Evolutionary conservation across 2,797 vertebrate species (phyloP).

Genomic region (Micrastur ruficollis): DNA sequence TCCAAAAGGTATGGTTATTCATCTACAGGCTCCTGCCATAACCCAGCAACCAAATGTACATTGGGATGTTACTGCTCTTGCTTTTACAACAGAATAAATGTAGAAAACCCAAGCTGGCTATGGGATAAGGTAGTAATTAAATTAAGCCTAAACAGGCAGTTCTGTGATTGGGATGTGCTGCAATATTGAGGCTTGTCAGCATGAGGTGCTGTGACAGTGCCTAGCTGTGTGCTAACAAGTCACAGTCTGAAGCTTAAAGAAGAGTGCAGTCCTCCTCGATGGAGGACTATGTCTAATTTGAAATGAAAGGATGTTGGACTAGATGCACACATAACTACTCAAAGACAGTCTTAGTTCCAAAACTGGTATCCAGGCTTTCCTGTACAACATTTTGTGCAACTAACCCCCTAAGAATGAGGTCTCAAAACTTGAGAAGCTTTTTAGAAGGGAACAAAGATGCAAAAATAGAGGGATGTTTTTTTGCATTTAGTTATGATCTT

Average conservation of each 20-base stretch:
- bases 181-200: not conserved
- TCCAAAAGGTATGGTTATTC: not conserved
- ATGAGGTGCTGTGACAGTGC: not conserved
- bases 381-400: not conserved
- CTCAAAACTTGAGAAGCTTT: not conserved
- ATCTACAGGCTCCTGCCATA: not conserved
- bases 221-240: not conserved
- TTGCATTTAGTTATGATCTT: not conserved
- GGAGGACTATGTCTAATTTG: not conserved
- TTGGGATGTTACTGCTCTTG: not conserved
- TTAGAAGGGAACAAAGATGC: not conserved
- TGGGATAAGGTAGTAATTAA: not conserved
- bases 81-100: not conserved
- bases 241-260: not conserved
- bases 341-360: not conserved
- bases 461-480: not conserved
- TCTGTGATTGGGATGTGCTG: not conserved
- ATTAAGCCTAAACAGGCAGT: not conserved
- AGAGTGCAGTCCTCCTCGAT: not conserved
- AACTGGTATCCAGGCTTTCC: not conserved
- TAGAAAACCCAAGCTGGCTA: not conserved
- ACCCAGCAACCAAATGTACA: not conserved
- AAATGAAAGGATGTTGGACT: not conserved
- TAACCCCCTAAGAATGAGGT: not conserved
- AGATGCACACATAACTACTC: not conserved